Conservation (phyloP, 1,140 invertebrate genomes). For the Drosophila azteca region DNA sequence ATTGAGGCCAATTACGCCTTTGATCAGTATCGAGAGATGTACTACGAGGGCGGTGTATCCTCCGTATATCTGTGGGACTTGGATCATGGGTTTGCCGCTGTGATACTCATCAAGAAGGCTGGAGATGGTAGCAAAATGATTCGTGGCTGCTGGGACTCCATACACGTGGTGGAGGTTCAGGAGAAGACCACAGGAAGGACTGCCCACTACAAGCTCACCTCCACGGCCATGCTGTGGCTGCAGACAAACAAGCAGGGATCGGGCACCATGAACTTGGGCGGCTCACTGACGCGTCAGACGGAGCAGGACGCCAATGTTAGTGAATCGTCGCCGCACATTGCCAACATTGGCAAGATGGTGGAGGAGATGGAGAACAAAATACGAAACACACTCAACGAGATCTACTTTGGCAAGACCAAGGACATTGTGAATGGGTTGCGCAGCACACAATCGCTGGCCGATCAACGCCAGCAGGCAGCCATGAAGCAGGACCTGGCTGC, state of each 20-base stretch:
- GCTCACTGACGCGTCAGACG: conserved; percentile 97
- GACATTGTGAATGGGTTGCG: conserved; percentile 99
- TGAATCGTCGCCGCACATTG: conserved; percentile 98
- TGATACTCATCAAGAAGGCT: conserved; percentile 99
- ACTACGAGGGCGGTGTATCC: conserved; percentile 99
- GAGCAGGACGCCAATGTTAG: conserved; percentile 95
- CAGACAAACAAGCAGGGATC: conserved; percentile 98
- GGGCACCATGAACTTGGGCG: conserved; percentile 99
- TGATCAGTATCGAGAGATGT: conserved; percentile 99
- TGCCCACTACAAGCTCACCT: conserved; percentile 99
- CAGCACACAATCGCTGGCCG: conserved; percentile 92
- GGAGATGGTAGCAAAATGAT: conserved; percentile 98
- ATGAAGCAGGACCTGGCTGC: conserved; percentile 94
- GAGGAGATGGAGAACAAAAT: conserved; percentile 99
- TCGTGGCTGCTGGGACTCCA: conserved; percentile 99
- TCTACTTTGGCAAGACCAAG: conserved; percentile 99
- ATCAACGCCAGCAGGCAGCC: conserved; percentile 92
- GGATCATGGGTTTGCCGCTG: conserved; percentile 99
- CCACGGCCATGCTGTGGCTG: conserved; percentile 99
- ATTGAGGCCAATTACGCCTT: conserved; percentile 99
- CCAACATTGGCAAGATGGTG: conserved; percentile 97
- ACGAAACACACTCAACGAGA: conserved; percentile 98
- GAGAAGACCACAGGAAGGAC: conserved; percentile 96
- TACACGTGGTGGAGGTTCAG: conserved; percentile 99
- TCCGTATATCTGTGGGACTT: conserved; percentile 99